Evolutionary conservation across 2,888 invertebrate genomes (phyloP).

Genomic region (Drosophila acutilabella): DNA sequence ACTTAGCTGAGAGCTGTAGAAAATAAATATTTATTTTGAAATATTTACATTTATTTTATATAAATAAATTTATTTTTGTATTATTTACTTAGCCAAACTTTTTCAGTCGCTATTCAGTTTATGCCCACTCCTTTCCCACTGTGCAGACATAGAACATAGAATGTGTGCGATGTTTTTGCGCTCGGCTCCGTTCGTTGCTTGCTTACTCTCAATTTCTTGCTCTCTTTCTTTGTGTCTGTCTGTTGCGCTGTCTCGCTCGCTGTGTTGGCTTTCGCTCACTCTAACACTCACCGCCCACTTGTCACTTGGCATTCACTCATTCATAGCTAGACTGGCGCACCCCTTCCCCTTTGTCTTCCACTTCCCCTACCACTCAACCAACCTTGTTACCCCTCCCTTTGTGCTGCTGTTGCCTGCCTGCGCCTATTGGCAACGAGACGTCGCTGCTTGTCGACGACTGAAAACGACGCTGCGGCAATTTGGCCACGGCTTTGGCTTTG

Average conservation of each 20-base stretch:
- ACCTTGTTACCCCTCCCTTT: conserved; percentile 9
- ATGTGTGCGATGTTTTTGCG: conserved; percentile 52
- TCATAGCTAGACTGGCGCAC: conserved; percentile 68
- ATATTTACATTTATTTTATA: too few relatives aligned
- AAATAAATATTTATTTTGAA: too few relatives aligned
- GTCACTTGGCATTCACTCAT: conserved; percentile 76
- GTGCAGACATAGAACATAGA: conserved; percentile 48
- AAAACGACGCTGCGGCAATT: conserved; percentile 75
- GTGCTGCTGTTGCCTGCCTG: conserved; percentile 23
- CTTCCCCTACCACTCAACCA: too few relatives aligned
- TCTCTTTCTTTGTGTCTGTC: conserved; percentile 17
- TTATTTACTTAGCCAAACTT: background rate
- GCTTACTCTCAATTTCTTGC: conserved; percentile 17
- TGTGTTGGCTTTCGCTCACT: conserved; percentile 32
- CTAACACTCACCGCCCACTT: conserved; percentile 70
- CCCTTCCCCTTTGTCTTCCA: background rate
- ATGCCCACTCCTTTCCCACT: conserved; percentile 22
- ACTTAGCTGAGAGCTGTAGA: too few relatives aligned
- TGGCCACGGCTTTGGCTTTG: conserved; percentile 65
- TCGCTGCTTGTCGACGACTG: conserved; percentile 41
- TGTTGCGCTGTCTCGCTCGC: conserved; percentile 6
- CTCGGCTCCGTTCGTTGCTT: conserved; percentile 43
- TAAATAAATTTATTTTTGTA: background rate
- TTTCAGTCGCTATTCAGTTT: background rate
- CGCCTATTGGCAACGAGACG: conserved; percentile 67